Base-by-base conservation (phyloP, 1,140 invertebrate species). In the Plutomurus gul region DNA sequence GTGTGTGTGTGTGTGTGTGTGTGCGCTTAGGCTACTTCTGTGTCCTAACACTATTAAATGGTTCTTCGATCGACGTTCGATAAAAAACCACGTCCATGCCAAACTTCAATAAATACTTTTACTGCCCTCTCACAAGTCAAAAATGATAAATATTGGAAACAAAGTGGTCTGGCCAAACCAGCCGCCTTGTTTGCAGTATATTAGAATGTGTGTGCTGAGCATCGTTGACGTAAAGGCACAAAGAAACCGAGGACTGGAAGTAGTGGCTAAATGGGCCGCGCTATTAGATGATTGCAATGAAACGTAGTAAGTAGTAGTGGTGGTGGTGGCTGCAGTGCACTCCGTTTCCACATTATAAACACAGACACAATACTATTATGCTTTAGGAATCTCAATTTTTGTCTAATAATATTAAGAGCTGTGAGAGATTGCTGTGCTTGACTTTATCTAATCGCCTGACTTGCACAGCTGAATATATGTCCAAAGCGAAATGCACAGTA, bases 111-210 rank as follows among this genome's bases (percentile, higher is more conserved):
- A 65, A 65, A 65, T 65, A 65, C 36, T 65, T 65, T 30, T 7
- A 30, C 56, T n/a, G 56, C 30, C 56, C 36, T 65, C 22, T 65
- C 36, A 65, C 56, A 25, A 65, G 56, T 65, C 56, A 65, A 65
- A 43, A 65, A 65, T 65, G 56, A 65, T 65, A 36, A 65, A 65
- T 65, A 65, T 65, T 65, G 56, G 36, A 65, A 65, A 65, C 56
- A 65, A 65, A 65, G 56, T 27, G 27, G 56, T 65, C 56, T 65
- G 27, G 27, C 56, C 56, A 65, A 65, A 65, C 56, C 56, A 65
- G 56, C 56, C 56, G 56, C 56, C 56, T 65, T 65, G 56, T 65
- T 65, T 65, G 56, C 27, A 65, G 56, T 65, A 65, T 33, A 65
- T 65, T 65, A 65, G 16, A 65, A 18, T 65, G 56, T 65, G n/a